Evolutionary conservation across 1,140 invertebrate genomes (phyloP).

Genomic region (Cotesia vestalis): DNA sequence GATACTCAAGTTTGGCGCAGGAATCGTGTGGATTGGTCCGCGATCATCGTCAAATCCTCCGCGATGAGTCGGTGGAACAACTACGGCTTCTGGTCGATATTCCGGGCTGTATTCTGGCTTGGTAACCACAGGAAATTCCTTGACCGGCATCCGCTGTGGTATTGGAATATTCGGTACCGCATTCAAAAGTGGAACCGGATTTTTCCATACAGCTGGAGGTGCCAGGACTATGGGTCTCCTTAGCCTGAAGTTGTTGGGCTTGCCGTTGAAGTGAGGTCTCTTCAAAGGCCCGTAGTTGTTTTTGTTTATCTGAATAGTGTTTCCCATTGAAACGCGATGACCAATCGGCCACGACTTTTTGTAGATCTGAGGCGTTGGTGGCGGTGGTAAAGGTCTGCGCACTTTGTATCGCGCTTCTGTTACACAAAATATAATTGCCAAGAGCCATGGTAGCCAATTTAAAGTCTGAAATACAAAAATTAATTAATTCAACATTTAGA

Average conservation of each 20-base stretch:
- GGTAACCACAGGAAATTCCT: constrained; percentile 53
- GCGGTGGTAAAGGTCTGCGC: constrained; percentile 47
- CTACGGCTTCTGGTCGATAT: constrained; percentile 48
- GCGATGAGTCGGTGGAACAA: constrained; percentile 48
- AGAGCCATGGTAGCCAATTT: constrained; percentile 50
- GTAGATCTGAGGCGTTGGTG: constrained; percentile 45
- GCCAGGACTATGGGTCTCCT: constrained; percentile 49
- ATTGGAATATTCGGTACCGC: constrained; percentile 45
- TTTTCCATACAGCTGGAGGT: constrained; percentile 51
- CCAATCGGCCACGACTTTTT: constrained; percentile 55
- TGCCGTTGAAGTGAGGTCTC: constrained; percentile 43
- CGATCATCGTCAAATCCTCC: constrained; percentile 65
- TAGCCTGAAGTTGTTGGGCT: constrained; percentile 55
- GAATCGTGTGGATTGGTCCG: constrained; percentile 83
- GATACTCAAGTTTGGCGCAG: constrained; percentile 78
- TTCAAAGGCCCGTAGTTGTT: constrained; percentile 44
- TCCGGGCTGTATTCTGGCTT: constrained; percentile 55
- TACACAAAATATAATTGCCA: constrained; percentile 47
- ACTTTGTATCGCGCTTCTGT: constrained; percentile 56
- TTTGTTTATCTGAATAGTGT: constrained; percentile 50
- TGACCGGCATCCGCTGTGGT: constrained; percentile 46
- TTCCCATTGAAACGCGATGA: constrained; percentile 53
- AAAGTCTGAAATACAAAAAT: constrained; percentile 42
- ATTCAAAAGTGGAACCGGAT: constrained; percentile 47
- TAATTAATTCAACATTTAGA: constrained; percentile 1